These are phyloP conservation scores for Euura lappo DNA, from an alignment of 1,140 invertebrate genomes.

Conservation along the genomic window DNA sequence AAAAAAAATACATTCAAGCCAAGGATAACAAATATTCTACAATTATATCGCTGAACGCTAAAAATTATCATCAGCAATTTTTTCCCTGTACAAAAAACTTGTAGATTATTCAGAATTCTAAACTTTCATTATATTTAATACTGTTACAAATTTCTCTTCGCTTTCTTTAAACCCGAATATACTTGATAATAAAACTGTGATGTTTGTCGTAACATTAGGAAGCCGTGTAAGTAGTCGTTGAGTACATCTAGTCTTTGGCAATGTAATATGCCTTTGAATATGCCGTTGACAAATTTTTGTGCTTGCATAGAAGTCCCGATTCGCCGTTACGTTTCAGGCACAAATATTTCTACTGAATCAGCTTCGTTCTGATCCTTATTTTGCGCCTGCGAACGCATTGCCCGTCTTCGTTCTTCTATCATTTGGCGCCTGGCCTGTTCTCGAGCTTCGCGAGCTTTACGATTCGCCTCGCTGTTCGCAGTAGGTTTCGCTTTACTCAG, in stretches of 20 bases:
- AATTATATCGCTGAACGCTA: background rate
- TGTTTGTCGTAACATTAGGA: slow-evolving; percentile 4
- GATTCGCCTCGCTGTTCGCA: slow-evolving; percentile 55
- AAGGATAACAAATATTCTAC: background rate
- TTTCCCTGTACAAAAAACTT: background rate
- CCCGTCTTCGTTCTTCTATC: slow-evolving; percentile 77
- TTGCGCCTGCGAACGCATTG: slow-evolving; percentile 63
- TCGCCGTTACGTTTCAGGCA: slow-evolving; percentile 61
- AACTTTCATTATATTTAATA: background rate
- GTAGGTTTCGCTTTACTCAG: slow-evolving; percentile 57
- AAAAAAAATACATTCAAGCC: background rate
- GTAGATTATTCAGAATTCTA: background rate
- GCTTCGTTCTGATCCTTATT: slow-evolving; percentile 41
- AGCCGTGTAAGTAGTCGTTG: slow-evolving; percentile 1
- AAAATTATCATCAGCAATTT: background rate
- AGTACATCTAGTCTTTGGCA: background rate
- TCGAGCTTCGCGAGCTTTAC: slow-evolving; percentile 67
- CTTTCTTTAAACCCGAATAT: background rate
- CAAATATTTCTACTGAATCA: slow-evolving; percentile 67
- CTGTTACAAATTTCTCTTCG: background rate
- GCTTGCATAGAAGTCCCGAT: background rate
- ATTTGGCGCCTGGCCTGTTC: slow-evolving; percentile 82
- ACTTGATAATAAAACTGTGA: background rate
- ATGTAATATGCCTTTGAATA: too few species aligned
- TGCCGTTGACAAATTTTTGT: background rate